These are phyloP conservation scores for Selene dorsalis DNA, from an alignment of 2,797 vertebrate genomes.

Conservation along the genomic window DNA sequence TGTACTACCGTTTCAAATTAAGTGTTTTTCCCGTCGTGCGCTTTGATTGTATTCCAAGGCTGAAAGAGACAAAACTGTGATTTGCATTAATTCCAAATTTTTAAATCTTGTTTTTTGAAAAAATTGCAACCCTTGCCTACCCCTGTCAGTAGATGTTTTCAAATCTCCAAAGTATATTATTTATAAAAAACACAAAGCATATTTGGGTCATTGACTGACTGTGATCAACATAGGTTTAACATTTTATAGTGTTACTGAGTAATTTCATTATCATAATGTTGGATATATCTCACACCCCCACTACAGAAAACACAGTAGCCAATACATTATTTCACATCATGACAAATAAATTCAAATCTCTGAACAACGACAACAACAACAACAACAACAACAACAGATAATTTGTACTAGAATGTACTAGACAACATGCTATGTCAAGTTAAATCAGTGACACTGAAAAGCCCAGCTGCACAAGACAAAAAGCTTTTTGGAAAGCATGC, in stretches of 20 bases:
- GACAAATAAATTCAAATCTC: conserved; percentile 35
- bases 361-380: conserved; percentile 29
- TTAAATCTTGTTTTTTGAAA: background rate
- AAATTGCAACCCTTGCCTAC: background rate
- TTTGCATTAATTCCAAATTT: conserved; percentile 12
- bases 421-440: conserved; percentile 62
- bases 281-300: background rate
- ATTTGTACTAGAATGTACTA: conserved; percentile 6
- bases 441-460: conserved; percentile 58
- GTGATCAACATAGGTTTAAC: background rate
- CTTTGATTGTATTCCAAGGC: conserved; percentile 26
- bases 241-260: background rate
- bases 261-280: background rate
- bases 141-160: conserved; percentile 20
- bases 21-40: background rate
- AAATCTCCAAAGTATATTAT: background rate
- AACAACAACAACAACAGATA: conserved; percentile 27
- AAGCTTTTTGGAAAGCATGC: conserved; percentile 70
- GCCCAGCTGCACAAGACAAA: conserved; percentile 55
- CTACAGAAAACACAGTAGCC: conserved; percentile 5
- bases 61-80: conserved; percentile 12
- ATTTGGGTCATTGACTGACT: background rate
- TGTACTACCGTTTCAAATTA: background rate
- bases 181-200: background rate
- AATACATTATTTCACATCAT: conserved; percentile 33